Conservation (phyloP, 1,140 invertebrate genomes). For the Scaptomyza montana region DNA sequence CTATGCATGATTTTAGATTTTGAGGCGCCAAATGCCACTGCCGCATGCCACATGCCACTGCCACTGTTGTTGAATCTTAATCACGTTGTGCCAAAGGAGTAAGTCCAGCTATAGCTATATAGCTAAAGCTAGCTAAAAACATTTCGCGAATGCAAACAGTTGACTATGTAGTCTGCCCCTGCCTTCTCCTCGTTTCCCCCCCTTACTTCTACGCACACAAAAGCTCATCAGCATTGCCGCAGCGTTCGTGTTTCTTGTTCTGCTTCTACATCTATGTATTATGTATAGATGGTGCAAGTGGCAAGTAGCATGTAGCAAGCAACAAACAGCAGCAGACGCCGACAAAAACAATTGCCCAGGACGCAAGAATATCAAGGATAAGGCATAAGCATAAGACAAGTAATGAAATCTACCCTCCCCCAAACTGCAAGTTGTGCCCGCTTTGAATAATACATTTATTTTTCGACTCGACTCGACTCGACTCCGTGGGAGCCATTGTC, state of each 20-base stretch:
- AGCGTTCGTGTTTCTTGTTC: slow-evolving; percentile 7
- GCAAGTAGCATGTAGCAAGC: background rate
- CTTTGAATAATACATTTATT: slow-evolving; percentile 38
- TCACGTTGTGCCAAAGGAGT: slow-evolving; percentile 57
- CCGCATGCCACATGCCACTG: slow-evolving; percentile 19
- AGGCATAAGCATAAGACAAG: slow-evolving; percentile 18
- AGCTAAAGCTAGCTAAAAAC: slow-evolving; percentile 18
- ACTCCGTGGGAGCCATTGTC: background rate
- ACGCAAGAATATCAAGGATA: slow-evolving; percentile 2
- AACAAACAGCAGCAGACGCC: slow-evolving; percentile 2
- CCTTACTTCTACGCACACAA: slow-evolving; percentile 3
- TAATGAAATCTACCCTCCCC: slow-evolving; percentile 17
- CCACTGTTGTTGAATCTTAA: slow-evolving; percentile 49
- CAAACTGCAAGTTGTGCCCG: background rate
- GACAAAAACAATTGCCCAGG: slow-evolving; percentile 15
- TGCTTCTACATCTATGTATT: slow-evolving; percentile 19
- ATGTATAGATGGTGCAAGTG: slow-evolving; percentile 6
- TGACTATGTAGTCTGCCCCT: background rate
- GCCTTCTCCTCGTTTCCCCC: background rate
- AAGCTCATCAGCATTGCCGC: slow-evolving; percentile 31
- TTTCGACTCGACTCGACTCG: background rate
- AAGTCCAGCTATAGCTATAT: slow-evolving; percentile 13
- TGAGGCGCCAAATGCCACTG: slow-evolving; percentile 3
- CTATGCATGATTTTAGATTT: slow-evolving; percentile 63
- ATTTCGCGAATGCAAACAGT: slow-evolving; percentile 47